A percentile compares a stretch with the other conserved stretches of the same genome.
Evolutionary conservation across 2,888 invertebrate species (phyloP).

Genomic region (Cantharis flavilabris): DNA sequence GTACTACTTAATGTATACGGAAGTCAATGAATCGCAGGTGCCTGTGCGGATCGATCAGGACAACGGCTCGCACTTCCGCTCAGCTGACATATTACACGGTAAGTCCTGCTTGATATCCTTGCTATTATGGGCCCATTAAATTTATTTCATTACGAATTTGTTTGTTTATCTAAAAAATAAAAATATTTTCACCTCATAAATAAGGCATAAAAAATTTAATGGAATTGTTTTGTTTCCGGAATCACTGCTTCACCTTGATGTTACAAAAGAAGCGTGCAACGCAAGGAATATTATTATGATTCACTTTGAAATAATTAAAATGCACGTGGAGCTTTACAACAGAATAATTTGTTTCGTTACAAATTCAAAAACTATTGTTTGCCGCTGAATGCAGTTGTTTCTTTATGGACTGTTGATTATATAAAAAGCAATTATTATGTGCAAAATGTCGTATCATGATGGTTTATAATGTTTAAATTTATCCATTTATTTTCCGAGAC

Average conservation of each 20-base stretch:
- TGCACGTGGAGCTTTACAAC: background rate
- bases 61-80: constrained; percentile 47
- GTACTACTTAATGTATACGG: constrained; percentile 26
- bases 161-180: background rate
- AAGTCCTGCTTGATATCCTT: constrained; percentile 23
- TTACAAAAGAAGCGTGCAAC: background rate
- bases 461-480: background rate
- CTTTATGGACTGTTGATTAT: background rate
- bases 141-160: background rate
- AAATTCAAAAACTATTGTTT: background rate
- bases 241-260: background rate
- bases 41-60: constrained; percentile 44
- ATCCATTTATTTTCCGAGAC: background rate
- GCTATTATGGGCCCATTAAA: background rate
- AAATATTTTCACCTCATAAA: background rate
- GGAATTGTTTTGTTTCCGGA: background rate
- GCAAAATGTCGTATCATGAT: background rate
- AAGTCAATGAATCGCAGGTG: constrained; percentile 41
- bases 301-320: background rate
- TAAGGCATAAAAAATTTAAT: background rate
- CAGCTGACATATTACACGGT: constrained; percentile 43
- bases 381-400: background rate
- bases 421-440: background rate
- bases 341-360: background rate
- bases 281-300: background rate